Percentiles rank a stretch among this genome's conserved stretches.
phyloP scores from a whole-genome alignment of 2,113 vertebrate species.

The Mirza zaza region DNA sequence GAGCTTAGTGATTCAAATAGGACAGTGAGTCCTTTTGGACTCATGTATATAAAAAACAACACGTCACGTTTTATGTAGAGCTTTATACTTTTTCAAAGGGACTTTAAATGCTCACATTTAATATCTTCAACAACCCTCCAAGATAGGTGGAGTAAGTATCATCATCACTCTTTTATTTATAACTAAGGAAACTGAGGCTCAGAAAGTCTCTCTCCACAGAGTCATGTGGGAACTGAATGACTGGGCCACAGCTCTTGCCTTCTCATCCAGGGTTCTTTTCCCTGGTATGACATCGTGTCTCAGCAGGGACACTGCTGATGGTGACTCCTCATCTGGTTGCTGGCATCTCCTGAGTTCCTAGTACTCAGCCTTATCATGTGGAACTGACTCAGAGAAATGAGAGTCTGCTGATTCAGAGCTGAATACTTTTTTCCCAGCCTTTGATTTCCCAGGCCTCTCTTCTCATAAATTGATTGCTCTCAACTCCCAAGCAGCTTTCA shows the following conservation, averaged over 20 bases:
- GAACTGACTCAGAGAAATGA: conserved; percentile 63
- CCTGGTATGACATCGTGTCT: neutral
- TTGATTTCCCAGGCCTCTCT: conserved; percentile 36
- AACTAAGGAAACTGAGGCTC: neutral
- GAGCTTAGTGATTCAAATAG: conserved; percentile 15
- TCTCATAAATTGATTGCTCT: neutral
- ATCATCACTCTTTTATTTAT: neutral
- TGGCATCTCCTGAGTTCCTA: neutral
- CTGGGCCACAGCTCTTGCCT: neutral
- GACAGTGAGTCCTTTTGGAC: neutral
- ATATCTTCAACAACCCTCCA: neutral
- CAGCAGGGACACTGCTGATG: neutral
- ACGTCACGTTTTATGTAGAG: neutral
- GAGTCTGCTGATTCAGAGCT: conserved; percentile 62
- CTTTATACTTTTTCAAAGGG: neutral
- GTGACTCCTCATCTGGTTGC: neutral
- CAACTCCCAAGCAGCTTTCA: neutral
- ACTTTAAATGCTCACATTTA: neutral
- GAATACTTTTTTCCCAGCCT: neutral
- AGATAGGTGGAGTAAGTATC: neutral
- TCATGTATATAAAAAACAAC: neutral
- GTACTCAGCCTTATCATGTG: conserved; percentile 51
- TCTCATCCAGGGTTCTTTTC: neutral
- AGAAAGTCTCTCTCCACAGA: neutral
- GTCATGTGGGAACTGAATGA: neutral